Conservation (phyloP, 1,140 invertebrate genomes). For the Drosophila lini region DNA sequence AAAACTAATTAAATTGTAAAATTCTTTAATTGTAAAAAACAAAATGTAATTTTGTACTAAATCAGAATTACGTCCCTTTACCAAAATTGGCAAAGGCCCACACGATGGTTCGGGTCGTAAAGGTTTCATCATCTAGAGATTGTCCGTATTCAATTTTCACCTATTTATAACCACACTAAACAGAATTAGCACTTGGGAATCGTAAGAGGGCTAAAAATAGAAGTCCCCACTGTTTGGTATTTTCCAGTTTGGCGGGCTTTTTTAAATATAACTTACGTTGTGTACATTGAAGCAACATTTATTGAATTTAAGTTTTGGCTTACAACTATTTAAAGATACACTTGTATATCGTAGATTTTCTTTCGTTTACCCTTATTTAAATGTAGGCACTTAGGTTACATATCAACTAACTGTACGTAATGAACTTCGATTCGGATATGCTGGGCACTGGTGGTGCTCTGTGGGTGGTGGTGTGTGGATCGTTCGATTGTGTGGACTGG, state of each 20-base stretch:
- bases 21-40: not conserved
- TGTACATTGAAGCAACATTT: constrained; percentile 74
- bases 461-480: constrained; percentile 28
- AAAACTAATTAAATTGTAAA: constrained; percentile 9
- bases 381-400: constrained; percentile 79
- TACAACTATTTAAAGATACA: constrained; percentile 40
- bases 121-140: constrained; percentile 50
- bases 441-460: constrained; percentile 36
- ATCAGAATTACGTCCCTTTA: constrained; percentile 78
- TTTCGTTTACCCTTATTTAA: constrained; percentile 52
- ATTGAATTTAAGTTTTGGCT: constrained; percentile 64
- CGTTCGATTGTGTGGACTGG: constrained; percentile 50
- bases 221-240: not conserved
- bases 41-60: constrained; percentile 2
- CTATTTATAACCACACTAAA: constrained; percentile 2
- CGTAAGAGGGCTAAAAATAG: constrained; percentile 5
- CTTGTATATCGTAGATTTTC: constrained; percentile 26
- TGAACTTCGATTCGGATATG: constrained; percentile 64
- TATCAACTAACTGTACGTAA: constrained; percentile 78
- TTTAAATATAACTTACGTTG: not conserved
- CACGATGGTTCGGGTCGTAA: constrained; percentile 70
- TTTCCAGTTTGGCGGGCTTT: constrained; percentile 23
- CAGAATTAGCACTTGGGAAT: constrained; percentile 62
- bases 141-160: too few species aligned
- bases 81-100: constrained; percentile 72